Conservation (phyloP, 2,797 vertebrate species). For the Girardinus metallicus region DNA sequence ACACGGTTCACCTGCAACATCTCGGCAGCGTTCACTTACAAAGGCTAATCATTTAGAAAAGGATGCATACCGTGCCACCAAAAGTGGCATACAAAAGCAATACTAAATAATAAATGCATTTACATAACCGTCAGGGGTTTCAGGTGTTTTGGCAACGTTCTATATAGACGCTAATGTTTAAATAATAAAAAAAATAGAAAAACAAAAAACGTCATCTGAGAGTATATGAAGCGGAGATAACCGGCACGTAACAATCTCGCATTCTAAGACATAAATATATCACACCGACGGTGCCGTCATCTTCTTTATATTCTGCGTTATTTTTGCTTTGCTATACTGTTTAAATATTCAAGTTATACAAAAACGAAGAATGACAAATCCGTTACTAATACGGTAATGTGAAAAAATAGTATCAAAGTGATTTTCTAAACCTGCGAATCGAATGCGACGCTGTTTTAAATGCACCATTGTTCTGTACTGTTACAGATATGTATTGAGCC, state of each 20-base stretch:
- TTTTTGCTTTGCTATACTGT: slow-evolving; percentile 40
- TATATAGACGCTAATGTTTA: slow-evolving; percentile 53
- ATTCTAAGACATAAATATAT: slow-evolving; percentile 71
- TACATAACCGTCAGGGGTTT: slow-evolving; percentile 49
- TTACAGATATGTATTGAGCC: slow-evolving; percentile 49
- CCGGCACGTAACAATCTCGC: slow-evolving; percentile 60
- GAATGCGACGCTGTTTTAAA: slow-evolving; percentile 51
- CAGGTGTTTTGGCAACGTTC: slow-evolving; percentile 27
- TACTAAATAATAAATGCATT: slow-evolving; percentile 69
- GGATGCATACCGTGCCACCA: slow-evolving; percentile 71
- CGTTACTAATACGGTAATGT: slow-evolving; percentile 56
- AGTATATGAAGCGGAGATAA: slow-evolving; percentile 49
- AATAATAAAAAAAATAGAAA: slow-evolving; percentile 55
- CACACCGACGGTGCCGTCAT: slow-evolving; percentile 54
- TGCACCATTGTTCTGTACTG: slow-evolving; percentile 51
- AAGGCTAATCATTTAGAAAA: slow-evolving; percentile 75
- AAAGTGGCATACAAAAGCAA: slow-evolving; percentile 71
- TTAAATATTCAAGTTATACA: slow-evolving; percentile 58
- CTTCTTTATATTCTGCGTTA: slow-evolving; percentile 49
- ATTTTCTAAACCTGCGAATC: slow-evolving; percentile 59
- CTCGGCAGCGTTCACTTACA: slow-evolving; percentile 82
- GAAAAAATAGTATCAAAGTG: slow-evolving; percentile 74
- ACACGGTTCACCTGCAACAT: slow-evolving; percentile 74
- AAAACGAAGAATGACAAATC: slow-evolving; percentile 46
- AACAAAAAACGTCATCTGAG: slow-evolving; percentile 1